These are phyloP conservation scores for Coracopsis vasa DNA, from an alignment of 2,113 vertebrate genomes.

Conservation along the genomic window DNA sequence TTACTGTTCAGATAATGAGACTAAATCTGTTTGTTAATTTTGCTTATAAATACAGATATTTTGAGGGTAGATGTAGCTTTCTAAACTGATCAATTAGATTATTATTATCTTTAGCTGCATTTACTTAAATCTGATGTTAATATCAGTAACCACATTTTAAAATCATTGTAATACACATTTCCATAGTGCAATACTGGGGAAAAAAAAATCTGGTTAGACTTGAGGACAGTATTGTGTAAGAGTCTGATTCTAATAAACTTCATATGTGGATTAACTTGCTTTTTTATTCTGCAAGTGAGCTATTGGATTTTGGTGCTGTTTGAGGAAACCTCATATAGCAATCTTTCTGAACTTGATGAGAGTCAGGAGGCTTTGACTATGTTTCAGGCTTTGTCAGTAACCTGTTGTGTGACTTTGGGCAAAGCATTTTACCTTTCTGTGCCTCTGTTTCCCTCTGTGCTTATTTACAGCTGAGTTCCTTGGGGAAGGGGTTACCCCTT, in stretches of 20 bases:
- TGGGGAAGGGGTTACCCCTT: neutral
- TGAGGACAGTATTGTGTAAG: neutral
- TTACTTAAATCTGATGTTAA: conserved; percentile 24
- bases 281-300: neutral
- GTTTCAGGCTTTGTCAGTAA: neutral
- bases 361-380: neutral
- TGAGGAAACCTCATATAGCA: neutral
- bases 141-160: neutral
- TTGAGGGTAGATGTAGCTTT: neutral
- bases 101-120: neutral
- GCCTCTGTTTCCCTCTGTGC: neutral
- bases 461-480: neutral
- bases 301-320: neutral
- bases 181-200: neutral
- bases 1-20: neutral
- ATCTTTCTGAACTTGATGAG: neutral
- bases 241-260: neutral
- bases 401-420: neutral
- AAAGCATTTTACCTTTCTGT: neutral
- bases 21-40: neutral
- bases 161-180: neutral
- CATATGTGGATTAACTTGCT: neutral
- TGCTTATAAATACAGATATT: neutral
- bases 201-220: neutral
- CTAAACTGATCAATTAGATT: neutral